phyloP scores from a whole-genome alignment of 2,113 vertebrate species.

The Heterotilapia buettikoferi region DNA sequence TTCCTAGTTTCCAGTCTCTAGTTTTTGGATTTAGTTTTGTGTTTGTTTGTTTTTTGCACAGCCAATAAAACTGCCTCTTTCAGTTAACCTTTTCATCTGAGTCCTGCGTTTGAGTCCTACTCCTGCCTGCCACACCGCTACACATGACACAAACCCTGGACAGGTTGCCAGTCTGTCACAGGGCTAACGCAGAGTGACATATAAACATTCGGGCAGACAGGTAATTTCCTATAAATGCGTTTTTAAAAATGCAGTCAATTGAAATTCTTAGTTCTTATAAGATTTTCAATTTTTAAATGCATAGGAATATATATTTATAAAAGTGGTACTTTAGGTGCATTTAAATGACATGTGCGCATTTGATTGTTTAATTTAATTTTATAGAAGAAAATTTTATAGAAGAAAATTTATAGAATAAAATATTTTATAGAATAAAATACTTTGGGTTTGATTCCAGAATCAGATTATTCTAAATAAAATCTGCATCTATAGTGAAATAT shows the following conservation, averaged over 20 bases:
- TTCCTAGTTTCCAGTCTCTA: not conserved
- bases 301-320: not conserved
- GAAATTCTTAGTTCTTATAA: not conserved
- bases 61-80: too few species aligned
- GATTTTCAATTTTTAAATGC: not conserved
- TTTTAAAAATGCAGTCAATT: not conserved
- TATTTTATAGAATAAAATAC: not conserved
- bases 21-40: too few species aligned
- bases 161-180: not conserved
- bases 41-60: too few species aligned
- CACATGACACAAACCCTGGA: not conserved
- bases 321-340: not conserved
- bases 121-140: too few species aligned
- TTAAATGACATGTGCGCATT: not conserved
- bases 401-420: not conserved
- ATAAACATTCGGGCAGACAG: not conserved
- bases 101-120: too few species aligned
- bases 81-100: too few species aligned
- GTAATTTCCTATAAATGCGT: not conserved
- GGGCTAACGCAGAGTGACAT: not conserved
- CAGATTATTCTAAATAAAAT: not conserved
- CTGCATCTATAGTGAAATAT: not conserved
- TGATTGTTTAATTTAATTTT: not conserved
- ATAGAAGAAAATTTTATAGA: not conserved
- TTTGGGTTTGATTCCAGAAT: not conserved